Percentiles rank a stretch among this genome's conserved stretches.
These are phyloP conservation scores for Mola mola DNA, from an alignment of 2,113 vertebrate species.

Conservation along the genomic window DNA sequence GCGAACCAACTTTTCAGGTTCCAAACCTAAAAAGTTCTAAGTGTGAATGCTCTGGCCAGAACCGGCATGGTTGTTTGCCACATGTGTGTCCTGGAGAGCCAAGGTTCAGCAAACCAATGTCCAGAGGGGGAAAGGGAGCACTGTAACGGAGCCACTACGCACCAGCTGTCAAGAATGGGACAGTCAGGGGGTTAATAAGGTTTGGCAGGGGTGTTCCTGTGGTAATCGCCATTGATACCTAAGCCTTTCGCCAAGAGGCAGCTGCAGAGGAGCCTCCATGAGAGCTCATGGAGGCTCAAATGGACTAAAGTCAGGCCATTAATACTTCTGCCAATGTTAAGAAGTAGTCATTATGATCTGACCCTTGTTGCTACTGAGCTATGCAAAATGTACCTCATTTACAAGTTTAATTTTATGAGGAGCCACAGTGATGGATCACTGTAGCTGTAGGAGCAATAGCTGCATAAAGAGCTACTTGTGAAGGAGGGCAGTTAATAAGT, in stretches of 20 bases:
- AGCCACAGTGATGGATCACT: constrained; percentile 43
- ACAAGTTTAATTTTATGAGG: constrained; percentile 24
- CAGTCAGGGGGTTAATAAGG: constrained; percentile 58
- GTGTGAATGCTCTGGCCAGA: too few relatives aligned
- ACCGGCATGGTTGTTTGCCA: too few relatives aligned
- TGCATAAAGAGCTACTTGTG: constrained; percentile 33
- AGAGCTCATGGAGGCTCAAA: constrained; percentile 23
- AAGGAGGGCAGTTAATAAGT: constrained; percentile 16
- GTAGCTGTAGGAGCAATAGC: constrained; percentile 17
- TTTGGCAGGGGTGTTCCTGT: constrained; percentile 54
- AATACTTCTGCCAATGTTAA: constrained; percentile 22
- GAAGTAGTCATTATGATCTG: constrained; percentile 26
- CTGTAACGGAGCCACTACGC: constrained; percentile 29
- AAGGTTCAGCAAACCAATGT: too few relatives aligned
- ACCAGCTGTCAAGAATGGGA: constrained; percentile 61
- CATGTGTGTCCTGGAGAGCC: too few relatives aligned
- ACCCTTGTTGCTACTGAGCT: constrained; percentile 39
- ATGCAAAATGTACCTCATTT: constrained; percentile 38
- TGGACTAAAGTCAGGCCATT: constrained; percentile 46
- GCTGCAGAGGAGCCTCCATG: constrained; percentile 17
- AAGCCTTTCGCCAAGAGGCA: constrained; percentile 35
- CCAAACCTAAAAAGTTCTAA: too few relatives aligned
- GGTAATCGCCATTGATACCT: constrained; percentile 54
- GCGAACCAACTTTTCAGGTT: too few relatives aligned
- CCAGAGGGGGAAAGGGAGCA: constrained; percentile 41